phyloP scores from a whole-genome alignment of 2,797 vertebrate genomes.

The Malurus leucopterus region DNA sequence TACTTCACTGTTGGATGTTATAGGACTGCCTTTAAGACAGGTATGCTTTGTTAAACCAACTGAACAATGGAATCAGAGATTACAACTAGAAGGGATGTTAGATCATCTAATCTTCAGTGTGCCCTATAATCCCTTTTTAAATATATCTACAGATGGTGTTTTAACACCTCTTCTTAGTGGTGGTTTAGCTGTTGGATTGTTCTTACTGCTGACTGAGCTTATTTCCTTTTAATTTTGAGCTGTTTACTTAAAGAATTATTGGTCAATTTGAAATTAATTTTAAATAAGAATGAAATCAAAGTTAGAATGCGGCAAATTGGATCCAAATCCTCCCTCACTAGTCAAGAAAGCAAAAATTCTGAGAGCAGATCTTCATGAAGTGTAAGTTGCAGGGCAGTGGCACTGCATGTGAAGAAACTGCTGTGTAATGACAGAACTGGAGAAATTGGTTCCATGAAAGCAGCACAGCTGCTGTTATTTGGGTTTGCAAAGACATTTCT shows the following conservation, averaged over 20 bases:
- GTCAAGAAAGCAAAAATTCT: not conserved
- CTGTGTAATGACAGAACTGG: not conserved
- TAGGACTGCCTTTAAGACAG: not conserved
- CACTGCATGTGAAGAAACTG: not conserved
- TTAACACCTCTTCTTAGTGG: conserved; percentile 53
- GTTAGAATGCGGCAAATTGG: not conserved
- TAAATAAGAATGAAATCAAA: conserved; percentile 48
- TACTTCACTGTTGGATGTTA: not conserved
- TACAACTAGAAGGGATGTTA: conserved; percentile 20
- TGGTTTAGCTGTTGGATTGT: conserved; percentile 38
- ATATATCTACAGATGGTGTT: conserved; percentile 49
- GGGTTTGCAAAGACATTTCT: not conserved
- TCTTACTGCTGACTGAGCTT: conserved; percentile 46
- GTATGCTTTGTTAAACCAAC: conserved; percentile 15
- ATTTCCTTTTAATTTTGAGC: conserved; percentile 50
- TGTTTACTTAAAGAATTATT: conserved; percentile 57
- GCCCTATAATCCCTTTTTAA: conserved; percentile 50
- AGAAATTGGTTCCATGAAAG: not conserved
- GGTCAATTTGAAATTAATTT: conserved; percentile 60
- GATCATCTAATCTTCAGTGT: conserved; percentile 47
- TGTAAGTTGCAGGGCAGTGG: not conserved
- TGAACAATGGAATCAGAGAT: conserved; percentile 32
- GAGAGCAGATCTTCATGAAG: not conserved
- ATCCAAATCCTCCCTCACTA: conserved; percentile 15
- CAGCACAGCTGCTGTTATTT: not conserved